Percentiles rank a stretch among this genome's conserved stretches.
Evolutionary conservation across 2,113 vertebrate species (phyloP).

Genomic region (Alligator sinensis): DNA sequence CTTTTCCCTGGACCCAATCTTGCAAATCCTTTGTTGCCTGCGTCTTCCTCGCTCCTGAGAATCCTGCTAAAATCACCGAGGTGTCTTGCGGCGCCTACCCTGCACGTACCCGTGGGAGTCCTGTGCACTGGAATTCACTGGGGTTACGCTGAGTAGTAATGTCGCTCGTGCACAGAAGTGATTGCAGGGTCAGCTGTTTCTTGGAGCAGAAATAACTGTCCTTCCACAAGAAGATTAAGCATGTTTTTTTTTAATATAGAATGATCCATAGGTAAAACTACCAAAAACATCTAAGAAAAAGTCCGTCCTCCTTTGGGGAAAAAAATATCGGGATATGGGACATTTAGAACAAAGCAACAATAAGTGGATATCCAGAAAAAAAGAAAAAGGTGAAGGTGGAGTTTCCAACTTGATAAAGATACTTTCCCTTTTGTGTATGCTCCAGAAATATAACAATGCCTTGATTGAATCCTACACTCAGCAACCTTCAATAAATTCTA

Average conservation of each 20-base stretch:
- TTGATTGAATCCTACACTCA: conserved; percentile 50
- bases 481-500: conserved; percentile 70
- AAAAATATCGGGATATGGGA: conserved; percentile 43
- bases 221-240: not conserved
- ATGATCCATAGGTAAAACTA: conserved; percentile 8
- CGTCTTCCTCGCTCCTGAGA: not conserved
- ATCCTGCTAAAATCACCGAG: fast-evolving
- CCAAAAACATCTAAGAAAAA: conserved; percentile 42
- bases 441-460: conserved; percentile 36
- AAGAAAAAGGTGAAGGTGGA: conserved; percentile 24
- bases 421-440: not conserved
- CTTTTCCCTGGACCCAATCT: not conserved
- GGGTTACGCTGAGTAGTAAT: fast-evolving
- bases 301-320: conserved; percentile 31
- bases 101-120: fast-evolving
- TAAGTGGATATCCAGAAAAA: not conserved
- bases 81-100: not conserved
- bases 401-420: conserved; percentile 55
- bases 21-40: not conserved
- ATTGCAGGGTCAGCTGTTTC: not conserved
- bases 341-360: conserved; percentile 18
- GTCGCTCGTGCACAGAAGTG: not conserved
- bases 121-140: not conserved
- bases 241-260: not conserved
- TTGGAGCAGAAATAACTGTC: not conserved